Base-by-base conservation (phyloP, 2,113 vertebrate species). In the Alaudala cheleensis region DNA sequence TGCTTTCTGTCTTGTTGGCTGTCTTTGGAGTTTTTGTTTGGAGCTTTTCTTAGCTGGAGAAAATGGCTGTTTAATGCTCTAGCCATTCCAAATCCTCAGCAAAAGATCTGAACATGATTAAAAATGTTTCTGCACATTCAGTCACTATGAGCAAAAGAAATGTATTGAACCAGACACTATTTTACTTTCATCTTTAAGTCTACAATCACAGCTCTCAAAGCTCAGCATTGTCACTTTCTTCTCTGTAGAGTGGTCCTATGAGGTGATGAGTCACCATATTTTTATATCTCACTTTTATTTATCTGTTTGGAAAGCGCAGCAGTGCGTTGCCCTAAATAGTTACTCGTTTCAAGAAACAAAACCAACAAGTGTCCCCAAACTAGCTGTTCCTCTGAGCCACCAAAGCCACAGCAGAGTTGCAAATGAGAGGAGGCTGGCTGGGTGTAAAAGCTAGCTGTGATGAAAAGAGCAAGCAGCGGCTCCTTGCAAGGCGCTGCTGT, bases 381-480 rank as follows among this genome's bases (percentile, higher is more conserved):
- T 11, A 34, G 45, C 45, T 34, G 4, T 42, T 88, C 42, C 3
- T 2, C 33, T 65, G 67, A 70, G 57, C 18, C 25, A 31, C 47
- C 13, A 60, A 39, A 86, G 65, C 45, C 70, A 37, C 40, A n/a
- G 44, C 54, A 31, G 49, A 60, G 42, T 6, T 83, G 54, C 34
- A 47, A 15, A 1, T 37, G 39, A 71, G 42, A 54, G 50, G 64
- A 70, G 21, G 19, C 44, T 88, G 0, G 0, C 21, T 22, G 62
- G 8, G 31, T 51, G 10, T 33, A 47, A 67, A 34, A 81, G 25
- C 60, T 80, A 25, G 45, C 87, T 39, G 62, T 61, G 50, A 25
- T 31, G 53, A 39, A 76, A 65, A 71, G 20, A 74, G 23, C 56
- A 37, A 39, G 12, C 7, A 5, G 54, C 6, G 19, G 15, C 54